Base-by-base conservation (phyloP, 2,113 vertebrate species). In the Chroicocephalus ridibundus region DNA sequence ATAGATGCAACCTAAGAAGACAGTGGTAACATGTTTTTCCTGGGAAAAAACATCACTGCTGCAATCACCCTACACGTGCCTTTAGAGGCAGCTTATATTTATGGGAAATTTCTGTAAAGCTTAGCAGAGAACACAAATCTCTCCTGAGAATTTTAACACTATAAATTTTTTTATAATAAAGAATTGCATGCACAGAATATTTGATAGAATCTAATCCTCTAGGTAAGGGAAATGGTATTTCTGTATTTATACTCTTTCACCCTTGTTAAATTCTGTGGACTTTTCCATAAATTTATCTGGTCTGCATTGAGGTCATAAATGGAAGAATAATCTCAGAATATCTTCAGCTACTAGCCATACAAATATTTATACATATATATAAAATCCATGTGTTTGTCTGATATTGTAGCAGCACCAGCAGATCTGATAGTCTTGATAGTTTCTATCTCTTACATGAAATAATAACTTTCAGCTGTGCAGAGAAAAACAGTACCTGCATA, bases 151-250 rank as follows among this genome's bases (percentile, higher is more conserved):
- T 79, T 93, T 75, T 38, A 84, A 47, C 14, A 65, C 31, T 26
- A 31, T 49, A 58, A 10, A 42, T 62, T 90, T 88, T 94, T 88
- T 94, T 78, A 70, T 70, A 52, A 11, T 27, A 42, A 82, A 76
- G 12, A 64, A 57, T 51, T 75, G 47, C 2, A 31, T 0, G 0
- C 13, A 27, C 7, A 47, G 5, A 13, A 68, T 71, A 72, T 79
- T 82, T n/a, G 3, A 87, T 75, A 52, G 21, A 60, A 36, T 57
- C 69, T 65, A 80, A 72, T 46, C 7, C 7, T 65, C 49, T 77
- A 12, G 65, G 4, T 34, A 57, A 69, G 34, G 32, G 46, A 76
- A 89, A 46, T 38, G 13, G 1, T 47, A 42, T 87, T 84, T 78
- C 34, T 38, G 25, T 38, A 85, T 79, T 61, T 64, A 46, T 60